phyloP scores from a whole-genome alignment of 2,797 vertebrate species.

The Hemibagrus guttatus region DNA sequence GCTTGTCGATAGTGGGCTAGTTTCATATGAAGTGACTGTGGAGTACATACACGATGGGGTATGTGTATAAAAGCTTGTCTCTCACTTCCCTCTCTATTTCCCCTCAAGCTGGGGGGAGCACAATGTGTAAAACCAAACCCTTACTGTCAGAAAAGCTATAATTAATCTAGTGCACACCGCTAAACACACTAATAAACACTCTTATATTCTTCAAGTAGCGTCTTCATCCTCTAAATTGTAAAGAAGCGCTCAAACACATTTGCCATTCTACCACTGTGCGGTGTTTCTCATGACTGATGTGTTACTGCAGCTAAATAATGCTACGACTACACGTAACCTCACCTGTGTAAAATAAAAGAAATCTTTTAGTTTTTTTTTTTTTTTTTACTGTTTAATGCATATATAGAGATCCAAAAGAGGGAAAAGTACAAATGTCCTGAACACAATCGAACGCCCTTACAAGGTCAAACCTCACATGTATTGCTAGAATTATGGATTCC shows the following conservation, averaged over 20 bases:
- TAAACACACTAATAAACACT: slow-evolving; percentile 15
- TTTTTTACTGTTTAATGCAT: neutral
- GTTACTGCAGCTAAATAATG: no score
- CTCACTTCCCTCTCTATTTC: slow-evolving; percentile 83
- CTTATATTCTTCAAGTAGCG: slow-evolving; percentile 1
- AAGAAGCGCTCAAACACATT: slow-evolving; percentile 17
- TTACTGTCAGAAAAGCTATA: slow-evolving; percentile 79
- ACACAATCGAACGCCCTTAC: neutral
- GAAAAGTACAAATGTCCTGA: neutral
- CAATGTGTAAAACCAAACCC: slow-evolving; percentile 77
- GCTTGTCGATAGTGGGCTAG: neutral
- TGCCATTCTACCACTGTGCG: neutral
- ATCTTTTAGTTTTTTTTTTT: neutral
- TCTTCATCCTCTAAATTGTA: slow-evolving; percentile 27
- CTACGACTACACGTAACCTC: neutral
- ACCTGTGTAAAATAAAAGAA: neutral
- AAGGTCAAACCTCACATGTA: neutral
- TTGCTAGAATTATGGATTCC: neutral
- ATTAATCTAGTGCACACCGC: slow-evolving; percentile 66
- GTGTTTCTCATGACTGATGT: neutral
- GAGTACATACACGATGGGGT: slow-evolving; percentile 43
- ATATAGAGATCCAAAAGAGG: neutral
- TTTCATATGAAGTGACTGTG: slow-evolving; percentile 43
- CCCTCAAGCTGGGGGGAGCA: slow-evolving; percentile 71
- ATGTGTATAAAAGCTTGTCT: slow-evolving; percentile 64